phyloP scores from a whole-genome alignment of 2,888 invertebrate species.

The Acanthosepion lycidas region DNA sequence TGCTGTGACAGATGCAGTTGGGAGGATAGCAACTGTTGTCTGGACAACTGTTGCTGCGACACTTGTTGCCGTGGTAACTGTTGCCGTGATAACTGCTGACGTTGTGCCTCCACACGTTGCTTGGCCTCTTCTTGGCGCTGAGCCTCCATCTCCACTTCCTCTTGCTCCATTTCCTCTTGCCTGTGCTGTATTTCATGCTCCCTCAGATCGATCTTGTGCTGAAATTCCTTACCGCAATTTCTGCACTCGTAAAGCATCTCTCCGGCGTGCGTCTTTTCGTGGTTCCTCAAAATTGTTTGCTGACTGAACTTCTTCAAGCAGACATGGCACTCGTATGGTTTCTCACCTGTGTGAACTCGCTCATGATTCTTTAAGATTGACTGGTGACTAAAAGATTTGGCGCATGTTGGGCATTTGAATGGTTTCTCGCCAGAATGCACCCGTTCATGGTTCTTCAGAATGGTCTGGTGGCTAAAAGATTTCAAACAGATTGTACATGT shows the following conservation, averaged over 20 bases:
- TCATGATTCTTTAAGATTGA: conserved; percentile 37
- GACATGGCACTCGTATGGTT: conserved; percentile 1
- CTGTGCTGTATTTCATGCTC: conserved; percentile 16
- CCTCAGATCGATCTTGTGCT: not conserved
- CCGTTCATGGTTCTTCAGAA: conserved; percentile 35
- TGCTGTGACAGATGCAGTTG: not conserved
- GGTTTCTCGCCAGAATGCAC: conserved; percentile 40
- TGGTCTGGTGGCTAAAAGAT: conserved; percentile 40
- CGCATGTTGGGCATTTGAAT: not conserved
- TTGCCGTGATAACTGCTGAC: not conserved
- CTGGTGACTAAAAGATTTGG: conserved; percentile 33
- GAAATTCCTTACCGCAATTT: not conserved
- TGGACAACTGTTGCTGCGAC: not conserved
- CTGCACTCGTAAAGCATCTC: not conserved
- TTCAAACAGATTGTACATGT: conserved; percentile 24
- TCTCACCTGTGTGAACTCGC: conserved; percentile 35
- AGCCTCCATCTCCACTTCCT: not conserved
- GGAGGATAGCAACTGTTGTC: not conserved
- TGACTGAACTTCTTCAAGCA: conserved; percentile 39
- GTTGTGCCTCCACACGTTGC: not conserved
- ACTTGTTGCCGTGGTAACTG: not conserved
- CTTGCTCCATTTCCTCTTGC: not conserved
- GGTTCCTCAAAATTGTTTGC: conserved; percentile 38
- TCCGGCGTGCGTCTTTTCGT: conserved; percentile 33
- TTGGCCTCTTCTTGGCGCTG: not conserved